Evolutionary conservation across 2,113 vertebrate genomes (phyloP), one percentile per base, ranked within the genome.

Genomic region (Cynocephalus volans): DNA sequence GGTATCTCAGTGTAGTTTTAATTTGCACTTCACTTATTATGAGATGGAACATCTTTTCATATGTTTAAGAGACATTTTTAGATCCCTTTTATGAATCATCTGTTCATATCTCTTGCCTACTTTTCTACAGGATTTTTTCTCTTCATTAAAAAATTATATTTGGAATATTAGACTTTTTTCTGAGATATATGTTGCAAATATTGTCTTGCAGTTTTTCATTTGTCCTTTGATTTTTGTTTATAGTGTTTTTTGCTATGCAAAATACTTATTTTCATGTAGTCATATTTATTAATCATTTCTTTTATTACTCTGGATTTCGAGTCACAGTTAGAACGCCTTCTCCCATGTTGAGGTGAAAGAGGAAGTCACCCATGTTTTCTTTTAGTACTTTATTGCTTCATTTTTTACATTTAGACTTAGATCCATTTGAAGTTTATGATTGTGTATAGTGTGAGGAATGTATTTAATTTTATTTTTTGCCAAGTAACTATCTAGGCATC

Each of bases 61-160:
- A 82, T 58, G n/a, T 77, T 86, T 77, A 91, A 81, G 62, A 88
- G n/a, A 92, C 26, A 72, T 64, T 91, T 93, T 96, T 91, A 91
- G 79, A 77, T 76, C 36, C 8, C 56, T 83, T 94, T 93, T 84
- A 52, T 85, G 45, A 93, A 85, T 91, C 65, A 88, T 88, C 56
- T 91, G 60, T 85, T 96, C 52, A 56, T 72, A 1, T 80, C 14
- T 88, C 26, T 84, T 84, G 64, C 50, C 21, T 65, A 45, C 24
- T 79, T 96, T 95, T 90, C 28, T 77, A 36, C 4, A 82, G 41
- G 50, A 67, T 60, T 77, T 65, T 76, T 90, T 93, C 28, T 36
- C n/a, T 92, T 82, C 4, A 58, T 56, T 54, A 45, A 82, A 92
- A 24, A 75, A 62, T 31, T 8, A 45, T 83, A 65, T 77, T 83